Evolutionary conservation across 2,888 invertebrate species (phyloP).

Genomic region (Zaprionus bogoriensis): DNA sequence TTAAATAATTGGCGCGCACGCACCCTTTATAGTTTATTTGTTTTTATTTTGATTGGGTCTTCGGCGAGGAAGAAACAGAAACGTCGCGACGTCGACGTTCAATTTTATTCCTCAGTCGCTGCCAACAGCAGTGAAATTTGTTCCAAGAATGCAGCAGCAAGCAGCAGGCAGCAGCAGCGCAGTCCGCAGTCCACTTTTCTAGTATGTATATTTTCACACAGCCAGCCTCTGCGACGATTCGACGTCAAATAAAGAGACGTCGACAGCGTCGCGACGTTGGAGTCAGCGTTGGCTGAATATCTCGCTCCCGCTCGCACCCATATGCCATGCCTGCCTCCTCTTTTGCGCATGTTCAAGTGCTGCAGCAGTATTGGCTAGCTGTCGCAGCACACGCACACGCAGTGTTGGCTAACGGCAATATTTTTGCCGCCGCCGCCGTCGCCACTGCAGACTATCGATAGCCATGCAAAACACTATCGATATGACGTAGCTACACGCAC

Average conservation of each 20-base stretch:
- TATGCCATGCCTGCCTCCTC: slow-evolving; percentile 42
- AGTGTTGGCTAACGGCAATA: slow-evolving; percentile 20
- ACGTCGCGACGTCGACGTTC: slow-evolving; percentile 74
- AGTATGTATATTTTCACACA: slow-evolving; percentile 60
- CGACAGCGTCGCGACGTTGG: slow-evolving; percentile 60
- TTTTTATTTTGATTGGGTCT: slow-evolving; percentile 75
- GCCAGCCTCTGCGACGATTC: slow-evolving; percentile 61
- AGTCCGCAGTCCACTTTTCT: slow-evolving; percentile 52
- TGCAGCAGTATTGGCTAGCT: slow-evolving; percentile 35
- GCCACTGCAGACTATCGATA: too few relatives aligned
- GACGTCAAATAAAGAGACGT: slow-evolving; percentile 62
- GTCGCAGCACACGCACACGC: neutral
- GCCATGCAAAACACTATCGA: neutral
- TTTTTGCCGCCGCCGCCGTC: neutral
- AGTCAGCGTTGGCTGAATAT: slow-evolving; percentile 52
- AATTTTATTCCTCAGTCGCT: slow-evolving; percentile 77
- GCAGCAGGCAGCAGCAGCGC: slow-evolving; percentile 51
- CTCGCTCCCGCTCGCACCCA: slow-evolving; percentile 39
- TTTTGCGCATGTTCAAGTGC: slow-evolving; percentile 50
- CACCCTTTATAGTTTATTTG: slow-evolving; percentile 66
- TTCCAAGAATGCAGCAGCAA: slow-evolving; percentile 59
- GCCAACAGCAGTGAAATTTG: slow-evolving; percentile 74
- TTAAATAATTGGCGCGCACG: slow-evolving; percentile 77
- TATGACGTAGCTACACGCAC: neutral
- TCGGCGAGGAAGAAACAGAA: slow-evolving; percentile 75